phyloP scores from a whole-genome alignment of 1,140 invertebrate species.

The Hyphantria cunea region DNA sequence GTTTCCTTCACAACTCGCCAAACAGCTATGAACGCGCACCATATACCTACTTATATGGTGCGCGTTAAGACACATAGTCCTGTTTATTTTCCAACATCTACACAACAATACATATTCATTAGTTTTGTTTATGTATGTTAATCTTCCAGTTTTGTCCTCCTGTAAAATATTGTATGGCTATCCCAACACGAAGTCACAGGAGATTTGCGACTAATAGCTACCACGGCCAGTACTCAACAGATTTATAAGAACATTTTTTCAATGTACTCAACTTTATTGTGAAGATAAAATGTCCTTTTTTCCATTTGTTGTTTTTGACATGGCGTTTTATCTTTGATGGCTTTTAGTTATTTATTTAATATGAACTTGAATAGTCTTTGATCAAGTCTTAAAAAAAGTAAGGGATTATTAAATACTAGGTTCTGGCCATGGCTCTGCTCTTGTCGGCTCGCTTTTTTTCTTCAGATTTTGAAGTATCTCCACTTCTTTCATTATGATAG shows the following conservation, averaged over 20 bases:
- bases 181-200: slow-evolving; percentile 31
- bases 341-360: slow-evolving; percentile 29
- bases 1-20: too few relatives aligned
- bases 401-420: too few relatives aligned
- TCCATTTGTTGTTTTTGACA: slow-evolving; percentile 56
- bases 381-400: slow-evolving; percentile 6
- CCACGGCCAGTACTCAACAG: slow-evolving; percentile 38
- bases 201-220: slow-evolving; percentile 53
- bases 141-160: neutral
- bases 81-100: neutral
- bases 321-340: slow-evolving; percentile 49
- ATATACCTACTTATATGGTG: too few relatives aligned
- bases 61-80: neutral
- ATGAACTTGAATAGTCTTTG: slow-evolving; percentile 27
- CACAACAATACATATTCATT: neutral
- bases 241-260: slow-evolving; percentile 40
- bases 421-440: too few relatives aligned
- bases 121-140: neutral
- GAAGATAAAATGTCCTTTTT: slow-evolving; percentile 41
- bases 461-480: too few relatives aligned
- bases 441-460: too few relatives aligned
- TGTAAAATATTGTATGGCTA: slow-evolving; percentile 22
- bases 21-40: too few relatives aligned
- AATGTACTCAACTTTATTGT: slow-evolving; percentile 44
- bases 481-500: too few relatives aligned